Percentiles rank a stretch among this genome's conserved stretches.
These are phyloP conservation scores for Lydus trimaculatus DNA, from an alignment of 2,888 invertebrate genomes.

Conservation along the genomic window DNA sequence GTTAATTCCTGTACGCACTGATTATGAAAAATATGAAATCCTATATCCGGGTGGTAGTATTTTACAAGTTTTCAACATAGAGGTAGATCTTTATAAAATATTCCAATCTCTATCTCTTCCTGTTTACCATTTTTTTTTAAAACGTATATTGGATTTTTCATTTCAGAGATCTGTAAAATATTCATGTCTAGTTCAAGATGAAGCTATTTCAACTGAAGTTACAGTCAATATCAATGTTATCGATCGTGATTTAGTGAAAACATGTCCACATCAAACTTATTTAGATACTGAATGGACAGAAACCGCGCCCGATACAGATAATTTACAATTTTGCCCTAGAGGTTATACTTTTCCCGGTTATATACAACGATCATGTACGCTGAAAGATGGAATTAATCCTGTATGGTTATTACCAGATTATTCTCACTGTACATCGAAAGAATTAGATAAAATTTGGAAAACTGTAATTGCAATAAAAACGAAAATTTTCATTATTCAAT, in stretches of 20 bases:
- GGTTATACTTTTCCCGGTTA: slow-evolving; percentile 61
- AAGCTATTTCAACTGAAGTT: slow-evolving; percentile 62
- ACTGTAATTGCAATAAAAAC: slow-evolving; percentile 62
- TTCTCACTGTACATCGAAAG: slow-evolving; percentile 74
- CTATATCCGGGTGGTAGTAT: slow-evolving; percentile 85
- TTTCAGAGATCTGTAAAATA: slow-evolving; percentile 72
- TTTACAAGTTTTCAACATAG: slow-evolving; percentile 77
- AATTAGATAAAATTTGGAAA: slow-evolving; percentile 69
- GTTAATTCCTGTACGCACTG: slow-evolving; percentile 75
- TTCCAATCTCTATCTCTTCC: not conserved
- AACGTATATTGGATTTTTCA: not conserved
- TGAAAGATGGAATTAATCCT: slow-evolving; percentile 69
- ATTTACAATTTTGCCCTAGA: slow-evolving; percentile 69
- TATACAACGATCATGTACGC: slow-evolving; percentile 66
- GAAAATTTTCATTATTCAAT: not conserved
- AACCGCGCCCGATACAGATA: slow-evolving; percentile 77
- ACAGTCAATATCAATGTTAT: slow-evolving; percentile 73
- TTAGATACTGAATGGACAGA: slow-evolving; percentile 70
- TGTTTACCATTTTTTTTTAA: not conserved
- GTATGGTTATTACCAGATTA: slow-evolving; percentile 81
- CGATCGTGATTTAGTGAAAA: slow-evolving; percentile 66
- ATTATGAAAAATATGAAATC: slow-evolving; percentile 85
- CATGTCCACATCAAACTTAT: slow-evolving; percentile 65
- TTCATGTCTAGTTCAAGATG: slow-evolving; percentile 72
- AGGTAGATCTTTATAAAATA: slow-evolving; percentile 62